Conservation (phyloP, 2,888 invertebrate genomes). For the Sepioteuthis lessoniana region DNA sequence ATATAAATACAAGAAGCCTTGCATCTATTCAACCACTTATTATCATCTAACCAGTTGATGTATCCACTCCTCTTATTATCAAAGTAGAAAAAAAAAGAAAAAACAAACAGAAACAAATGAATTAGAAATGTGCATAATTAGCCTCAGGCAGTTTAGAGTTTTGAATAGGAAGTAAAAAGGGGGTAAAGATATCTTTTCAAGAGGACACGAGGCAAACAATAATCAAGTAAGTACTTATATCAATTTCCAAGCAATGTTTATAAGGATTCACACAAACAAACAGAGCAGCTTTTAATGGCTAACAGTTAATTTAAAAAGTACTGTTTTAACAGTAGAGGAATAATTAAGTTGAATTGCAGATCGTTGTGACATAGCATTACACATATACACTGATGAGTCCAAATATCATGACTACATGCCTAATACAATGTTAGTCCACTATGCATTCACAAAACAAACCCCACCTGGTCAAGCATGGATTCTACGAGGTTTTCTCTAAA, state of each 20-base stretch:
- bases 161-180: neutral
- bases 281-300: conserved; percentile 17
- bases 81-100: neutral
- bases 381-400: no score
- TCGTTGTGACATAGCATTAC: no score
- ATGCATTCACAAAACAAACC: no score
- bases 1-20: neutral
- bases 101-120: neutral
- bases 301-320: neutral
- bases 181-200: neutral
- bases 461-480: no score
- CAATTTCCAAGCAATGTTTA: neutral
- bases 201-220: neutral
- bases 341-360: neutral
- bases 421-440: no score
- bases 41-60: neutral
- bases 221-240: conserved; percentile 4
- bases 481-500: no score
- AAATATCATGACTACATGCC: no score
- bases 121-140: neutral
- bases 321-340: neutral
- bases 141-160: conserved; percentile 2
- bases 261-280: neutral
- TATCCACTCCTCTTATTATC: neutral
- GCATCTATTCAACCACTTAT: neutral